Conservation (phyloP, 2,113 vertebrate genomes). For the Cyprinodon tularosa region DNA sequence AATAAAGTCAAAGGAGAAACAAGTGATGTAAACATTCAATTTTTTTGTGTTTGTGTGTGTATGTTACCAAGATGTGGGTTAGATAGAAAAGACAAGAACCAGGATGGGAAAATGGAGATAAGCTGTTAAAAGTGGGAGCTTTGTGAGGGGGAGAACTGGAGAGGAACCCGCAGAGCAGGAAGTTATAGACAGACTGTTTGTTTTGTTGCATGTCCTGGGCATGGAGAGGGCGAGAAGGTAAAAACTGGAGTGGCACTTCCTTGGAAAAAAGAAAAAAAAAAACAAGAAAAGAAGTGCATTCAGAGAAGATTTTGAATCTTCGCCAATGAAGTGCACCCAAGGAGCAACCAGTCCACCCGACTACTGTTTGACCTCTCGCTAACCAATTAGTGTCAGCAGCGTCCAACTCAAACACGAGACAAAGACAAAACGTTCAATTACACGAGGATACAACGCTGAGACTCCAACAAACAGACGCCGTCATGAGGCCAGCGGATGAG, state of each 20-base stretch:
- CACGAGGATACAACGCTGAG: constrained; percentile 70
- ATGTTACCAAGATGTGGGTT: constrained; percentile 65
- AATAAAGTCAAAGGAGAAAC: constrained; percentile 79
- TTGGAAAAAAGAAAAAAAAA: constrained; percentile 28
- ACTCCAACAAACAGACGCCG: constrained; percentile 67
- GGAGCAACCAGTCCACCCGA: constrained; percentile 17
- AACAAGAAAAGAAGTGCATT: constrained; percentile 16
- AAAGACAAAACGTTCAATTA: constrained; percentile 73
- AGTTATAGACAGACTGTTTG: constrained; percentile 19
- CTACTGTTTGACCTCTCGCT: constrained; percentile 8
- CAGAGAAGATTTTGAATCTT: constrained; percentile 28
- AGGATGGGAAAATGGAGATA: constrained; percentile 5
- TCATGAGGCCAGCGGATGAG: constrained; percentile 63
- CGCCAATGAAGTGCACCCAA: constrained; percentile 28
- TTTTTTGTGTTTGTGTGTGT: constrained; percentile 62
- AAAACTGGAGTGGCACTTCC: constrained; percentile 21
- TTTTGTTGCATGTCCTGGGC: constrained; percentile 19
- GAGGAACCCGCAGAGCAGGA: constrained; percentile 23
- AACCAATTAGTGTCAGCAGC: constrained; percentile 50
- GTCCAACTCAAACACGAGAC: constrained; percentile 74
- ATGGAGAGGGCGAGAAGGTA: constrained; percentile 15
- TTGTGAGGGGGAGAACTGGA: constrained; percentile 19
- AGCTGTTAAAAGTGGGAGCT: constrained; percentile 16
- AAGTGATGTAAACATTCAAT: constrained; percentile 86
- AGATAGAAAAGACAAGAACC: constrained; percentile 48